phyloP scores from a whole-genome alignment of 1,140 invertebrate species.

The Mactra quadrangularis region DNA sequence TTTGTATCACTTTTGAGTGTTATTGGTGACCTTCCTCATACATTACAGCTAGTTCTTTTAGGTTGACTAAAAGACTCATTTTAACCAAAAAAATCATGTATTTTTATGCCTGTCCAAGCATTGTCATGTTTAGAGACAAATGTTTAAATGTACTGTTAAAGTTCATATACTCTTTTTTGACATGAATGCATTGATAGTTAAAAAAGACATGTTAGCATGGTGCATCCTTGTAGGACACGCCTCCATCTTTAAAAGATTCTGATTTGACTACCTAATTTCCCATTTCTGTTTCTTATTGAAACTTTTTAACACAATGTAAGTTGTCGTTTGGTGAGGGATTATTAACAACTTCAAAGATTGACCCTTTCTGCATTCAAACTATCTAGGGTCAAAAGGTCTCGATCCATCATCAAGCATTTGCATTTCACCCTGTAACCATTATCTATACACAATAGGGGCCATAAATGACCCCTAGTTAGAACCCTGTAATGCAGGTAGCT shows the following conservation, averaged over 20 bases:
- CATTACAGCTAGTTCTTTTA: too few relatives aligned
- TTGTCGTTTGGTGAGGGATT: slow-evolving; percentile 26
- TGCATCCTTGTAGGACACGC: too few relatives aligned
- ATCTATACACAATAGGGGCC: slow-evolving; percentile 48
- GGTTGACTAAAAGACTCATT: too few relatives aligned
- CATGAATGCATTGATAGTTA: too few relatives aligned
- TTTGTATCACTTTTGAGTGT: too few relatives aligned
- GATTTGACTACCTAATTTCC: slow-evolving; percentile 23
- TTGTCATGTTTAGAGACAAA: too few relatives aligned
- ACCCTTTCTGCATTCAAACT: slow-evolving; percentile 28
- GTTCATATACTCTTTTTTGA: too few relatives aligned
- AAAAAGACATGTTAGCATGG: too few relatives aligned
- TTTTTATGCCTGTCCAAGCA: too few relatives aligned
- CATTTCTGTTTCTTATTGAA: slow-evolving; percentile 25
- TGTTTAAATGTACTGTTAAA: too few relatives aligned
- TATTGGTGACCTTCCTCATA: too few relatives aligned
- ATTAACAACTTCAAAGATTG: slow-evolving; percentile 44
- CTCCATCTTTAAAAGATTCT: neutral
- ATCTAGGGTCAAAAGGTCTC: slow-evolving; percentile 29
- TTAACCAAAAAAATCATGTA: too few relatives aligned
- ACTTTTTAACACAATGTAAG: slow-evolving; percentile 23
- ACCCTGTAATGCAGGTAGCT: slow-evolving; percentile 44
- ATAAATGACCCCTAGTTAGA: slow-evolving; percentile 36
- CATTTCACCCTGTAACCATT: slow-evolving; percentile 46
- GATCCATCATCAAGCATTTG: slow-evolving; percentile 34